A percentile compares a stretch with the other conserved stretches of the same genome.
Evolutionary conservation across 2,113 vertebrate species (phyloP).

Genomic region (Physeter macrocephalus): DNA sequence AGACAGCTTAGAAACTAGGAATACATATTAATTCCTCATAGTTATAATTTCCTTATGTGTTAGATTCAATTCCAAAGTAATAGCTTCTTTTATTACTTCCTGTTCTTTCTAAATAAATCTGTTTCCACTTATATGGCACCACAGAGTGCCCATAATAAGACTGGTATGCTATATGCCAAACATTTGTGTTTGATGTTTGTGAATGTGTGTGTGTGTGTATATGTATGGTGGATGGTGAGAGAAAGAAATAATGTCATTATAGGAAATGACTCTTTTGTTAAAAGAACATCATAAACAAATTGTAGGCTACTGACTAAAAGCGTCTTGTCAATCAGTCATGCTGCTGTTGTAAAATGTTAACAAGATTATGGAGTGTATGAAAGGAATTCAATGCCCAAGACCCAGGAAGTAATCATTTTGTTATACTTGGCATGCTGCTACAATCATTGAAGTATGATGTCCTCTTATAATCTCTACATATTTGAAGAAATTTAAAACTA

Average conservation of each 20-base stretch:
- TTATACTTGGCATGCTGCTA: background rate
- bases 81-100: background rate
- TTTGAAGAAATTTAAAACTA: background rate
- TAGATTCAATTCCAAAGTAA: background rate
- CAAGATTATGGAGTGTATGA: background rate
- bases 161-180: background rate
- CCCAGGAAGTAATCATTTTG: background rate
- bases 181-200: background rate
- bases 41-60: background rate
- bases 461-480: background rate
- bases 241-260: background rate
- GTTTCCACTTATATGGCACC: background rate
- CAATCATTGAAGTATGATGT: background rate
- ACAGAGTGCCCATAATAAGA: background rate
- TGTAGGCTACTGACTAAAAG: background rate
- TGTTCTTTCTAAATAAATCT: background rate
- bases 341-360: background rate
- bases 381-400: background rate
- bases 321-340: background rate
- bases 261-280: background rate
- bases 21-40: background rate
- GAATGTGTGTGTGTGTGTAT: background rate
- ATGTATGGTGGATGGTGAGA: background rate
- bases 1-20: background rate
- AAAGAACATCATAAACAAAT: background rate